Conservation (phyloP, 2,797 vertebrate genomes). For the Rhyacichthys aspro region DNA sequence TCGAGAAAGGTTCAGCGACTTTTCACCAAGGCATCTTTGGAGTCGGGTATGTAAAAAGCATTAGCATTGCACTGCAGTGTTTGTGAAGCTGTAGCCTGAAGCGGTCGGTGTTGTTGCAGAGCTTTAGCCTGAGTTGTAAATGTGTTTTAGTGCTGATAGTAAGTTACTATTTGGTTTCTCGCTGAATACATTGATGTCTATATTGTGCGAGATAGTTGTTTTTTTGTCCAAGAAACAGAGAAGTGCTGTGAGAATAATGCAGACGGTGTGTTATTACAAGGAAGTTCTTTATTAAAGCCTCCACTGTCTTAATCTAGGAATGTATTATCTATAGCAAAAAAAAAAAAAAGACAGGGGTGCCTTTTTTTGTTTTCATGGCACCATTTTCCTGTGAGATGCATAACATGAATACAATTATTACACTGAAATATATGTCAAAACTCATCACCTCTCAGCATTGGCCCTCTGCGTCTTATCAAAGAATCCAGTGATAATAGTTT, state of each 20-base stretch:
- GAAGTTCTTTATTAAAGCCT: too few relatives aligned
- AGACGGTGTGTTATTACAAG: not conserved
- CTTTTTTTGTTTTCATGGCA: too few relatives aligned
- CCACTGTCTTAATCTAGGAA: too few relatives aligned
- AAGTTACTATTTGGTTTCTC: not conserved
- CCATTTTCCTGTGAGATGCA: too few relatives aligned
- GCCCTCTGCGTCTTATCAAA: too few relatives aligned
- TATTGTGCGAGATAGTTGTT: not conserved
- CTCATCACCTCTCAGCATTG: too few relatives aligned
- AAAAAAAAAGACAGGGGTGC: too few relatives aligned
- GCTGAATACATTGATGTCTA: not conserved
- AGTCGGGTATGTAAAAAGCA: not conserved
- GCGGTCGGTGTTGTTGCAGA: not conserved
- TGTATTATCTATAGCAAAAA: too few relatives aligned
- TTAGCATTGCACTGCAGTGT: not conserved
- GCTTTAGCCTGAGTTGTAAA: conserved; percentile 8
- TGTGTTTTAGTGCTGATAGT: not conserved
- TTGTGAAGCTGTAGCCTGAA: conserved; percentile 1
- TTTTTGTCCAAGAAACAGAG: not conserved
- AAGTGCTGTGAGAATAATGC: not conserved
- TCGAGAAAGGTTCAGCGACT: conserved; percentile 9
- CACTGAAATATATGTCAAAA: too few relatives aligned
- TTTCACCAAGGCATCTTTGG: not conserved
- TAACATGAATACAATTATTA: too few relatives aligned
- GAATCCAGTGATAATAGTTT: too few relatives aligned